phyloP scores from a whole-genome alignment of 2,113 vertebrate species.

The Ailurus styani region DNA sequence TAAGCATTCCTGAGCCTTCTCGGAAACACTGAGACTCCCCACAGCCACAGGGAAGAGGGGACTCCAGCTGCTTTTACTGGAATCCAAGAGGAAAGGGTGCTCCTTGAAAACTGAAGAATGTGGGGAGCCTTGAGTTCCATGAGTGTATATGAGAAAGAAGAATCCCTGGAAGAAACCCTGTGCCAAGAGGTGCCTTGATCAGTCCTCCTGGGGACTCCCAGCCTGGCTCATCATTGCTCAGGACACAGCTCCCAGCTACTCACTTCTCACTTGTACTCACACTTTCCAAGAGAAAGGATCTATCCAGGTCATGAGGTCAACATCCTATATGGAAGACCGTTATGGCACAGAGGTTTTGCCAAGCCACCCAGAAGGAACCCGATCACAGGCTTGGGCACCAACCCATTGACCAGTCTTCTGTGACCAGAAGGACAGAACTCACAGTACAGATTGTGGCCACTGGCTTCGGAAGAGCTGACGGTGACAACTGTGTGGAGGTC shows the following conservation, averaged over 20 bases:
- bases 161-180: not conserved
- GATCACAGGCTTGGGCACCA: no score
- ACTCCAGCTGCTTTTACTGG: no score
- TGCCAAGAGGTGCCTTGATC: no score
- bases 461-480: not conserved
- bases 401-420: not conserved
- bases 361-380: not conserved
- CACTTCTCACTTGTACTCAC: not conserved
- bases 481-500: not conserved
- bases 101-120: not conserved
- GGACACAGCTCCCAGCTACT: no score
- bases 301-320: accelerated
- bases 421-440: not conserved
- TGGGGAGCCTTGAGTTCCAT: not conserved
- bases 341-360: not conserved
- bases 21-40: not conserved
- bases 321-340: not conserved
- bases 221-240: accelerated
- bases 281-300: not conserved
- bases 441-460: not conserved
- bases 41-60: not conserved
- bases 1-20: not conserved
- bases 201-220: not conserved
- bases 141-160: not conserved
- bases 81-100: not conserved